A percentile compares a stretch with the other conserved stretches of the same genome.
Evolutionary conservation across 2,888 invertebrate genomes (phyloP).

Genomic region (Chrysotoxum bicinctum): DNA sequence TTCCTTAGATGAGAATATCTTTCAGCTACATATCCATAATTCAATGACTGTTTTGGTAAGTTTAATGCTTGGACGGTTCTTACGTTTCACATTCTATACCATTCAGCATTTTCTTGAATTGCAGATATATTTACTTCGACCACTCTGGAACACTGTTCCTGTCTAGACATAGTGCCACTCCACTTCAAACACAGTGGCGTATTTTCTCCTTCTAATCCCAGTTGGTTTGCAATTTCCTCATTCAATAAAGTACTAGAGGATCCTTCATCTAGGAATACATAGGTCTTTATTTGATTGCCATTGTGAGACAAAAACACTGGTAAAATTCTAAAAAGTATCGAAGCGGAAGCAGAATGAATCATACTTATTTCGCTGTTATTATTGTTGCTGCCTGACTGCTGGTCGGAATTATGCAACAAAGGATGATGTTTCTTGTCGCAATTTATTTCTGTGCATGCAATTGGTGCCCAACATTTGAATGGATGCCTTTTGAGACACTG

Average conservation of each 20-base stretch:
- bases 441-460: not conserved
- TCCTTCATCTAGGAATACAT: slow-evolving; percentile 15
- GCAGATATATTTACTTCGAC: not conserved
- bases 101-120: not conserved
- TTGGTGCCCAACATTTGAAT: not conserved
- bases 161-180: not conserved
- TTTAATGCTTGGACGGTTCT: not conserved
- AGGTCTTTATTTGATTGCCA: not conserved
- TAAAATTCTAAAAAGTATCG: not conserved
- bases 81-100: not conserved
- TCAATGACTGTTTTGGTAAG: not conserved
- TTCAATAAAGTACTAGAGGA: slow-evolving; percentile 13
- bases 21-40: not conserved
- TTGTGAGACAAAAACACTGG: not conserved
- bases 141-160: not conserved
- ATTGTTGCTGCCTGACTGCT: not conserved
- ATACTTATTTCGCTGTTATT: not conserved
- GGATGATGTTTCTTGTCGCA: slow-evolving; percentile 18
- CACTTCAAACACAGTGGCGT: slow-evolving; percentile 27
- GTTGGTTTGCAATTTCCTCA: slow-evolving; percentile 1
- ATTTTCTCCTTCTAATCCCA: not conserved
- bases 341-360: not conserved
- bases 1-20: not conserved
- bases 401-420: not conserved
- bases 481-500: slow-evolving; percentile 12